A percentile compares a stretch with the other conserved stretches of the same genome.
These are phyloP conservation scores for Edolisoma coerulescens DNA, from an alignment of 2,113 vertebrate species.

Conservation along the genomic window DNA sequence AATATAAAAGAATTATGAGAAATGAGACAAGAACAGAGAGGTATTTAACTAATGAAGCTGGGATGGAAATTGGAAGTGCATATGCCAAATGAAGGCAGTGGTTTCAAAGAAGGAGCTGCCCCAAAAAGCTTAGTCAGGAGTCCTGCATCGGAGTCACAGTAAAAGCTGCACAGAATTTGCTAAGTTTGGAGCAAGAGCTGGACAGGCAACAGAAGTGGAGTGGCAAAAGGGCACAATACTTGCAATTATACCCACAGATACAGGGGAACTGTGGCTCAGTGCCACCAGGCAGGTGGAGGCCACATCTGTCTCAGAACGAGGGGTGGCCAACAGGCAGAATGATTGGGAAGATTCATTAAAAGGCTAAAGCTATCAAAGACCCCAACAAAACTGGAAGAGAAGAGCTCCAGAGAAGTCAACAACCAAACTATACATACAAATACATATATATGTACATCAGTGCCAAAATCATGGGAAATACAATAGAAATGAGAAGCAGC, in stretches of 20 bases:
- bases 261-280: neutral
- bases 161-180: neutral
- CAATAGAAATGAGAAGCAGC: neutral
- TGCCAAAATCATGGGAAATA: fast-evolving
- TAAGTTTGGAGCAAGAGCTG: neutral
- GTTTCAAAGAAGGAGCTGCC: neutral
- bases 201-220: neutral
- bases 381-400: neutral
- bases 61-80: neutral
- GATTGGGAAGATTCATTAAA: neutral
- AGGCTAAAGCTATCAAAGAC: neutral
- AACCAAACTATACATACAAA: neutral
- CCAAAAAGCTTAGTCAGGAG: neutral
- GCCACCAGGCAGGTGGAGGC: neutral
- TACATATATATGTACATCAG: neutral
- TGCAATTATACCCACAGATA: neutral
- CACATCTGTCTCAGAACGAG: neutral
- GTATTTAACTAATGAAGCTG: neutral
- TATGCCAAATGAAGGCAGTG: neutral
- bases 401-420: neutral
- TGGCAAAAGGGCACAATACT: fast-evolving
- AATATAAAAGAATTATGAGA: neutral
- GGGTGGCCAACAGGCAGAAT: neutral
- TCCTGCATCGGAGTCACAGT: neutral
- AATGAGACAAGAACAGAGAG: neutral